Base-by-base conservation (phyloP, 2,888 invertebrate genomes). In the Palloptera scutellata region DNA sequence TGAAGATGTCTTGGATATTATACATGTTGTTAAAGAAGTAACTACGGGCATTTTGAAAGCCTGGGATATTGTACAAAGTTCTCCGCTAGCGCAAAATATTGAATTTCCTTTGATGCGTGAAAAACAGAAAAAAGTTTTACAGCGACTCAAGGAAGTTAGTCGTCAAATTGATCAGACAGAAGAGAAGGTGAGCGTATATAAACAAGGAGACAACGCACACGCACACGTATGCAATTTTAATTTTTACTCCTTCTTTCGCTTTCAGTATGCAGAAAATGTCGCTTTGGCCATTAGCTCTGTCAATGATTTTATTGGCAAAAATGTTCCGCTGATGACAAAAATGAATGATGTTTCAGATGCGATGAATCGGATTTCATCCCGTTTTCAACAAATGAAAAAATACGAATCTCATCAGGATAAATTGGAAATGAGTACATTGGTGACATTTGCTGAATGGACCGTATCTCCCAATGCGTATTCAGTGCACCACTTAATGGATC, bases 361-460 rank as follows among this genome's bases (percentile, higher is more conserved):
- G 70, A 80, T 90, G 69, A 87, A 87, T 65, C 84, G 89, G 15
- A 87, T 92, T 54, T 86, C 89, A 59, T 86, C 88, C 41, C 87
- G 88, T 5, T 89, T 90, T 73, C 80, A 86, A 41, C 86, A 87
- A 76, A 90, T 91, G 89, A 80, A 87, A 70, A 86, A 87, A 63
- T 90, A 91, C 78, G 86, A 88, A 64, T 81, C 85, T 1, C 77
- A 87, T 59, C 86, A 87, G 72, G 82, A 86, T 43, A 86, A 86
- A 67, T 84, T 90, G 73, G 91, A 93, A 79, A 81, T 86, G 71
- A 86, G 86, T 68, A 94, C 94, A 8, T 78, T 93, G 72, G 86
- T 91, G 77, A 88, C 90, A 77, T 93, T 93, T 78, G 92, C 93
- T 0, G 86, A 86, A 72, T 88, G 88, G 84, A 90, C 90, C 53